phyloP scores from a whole-genome alignment of 2,888 invertebrate genomes.

The Lasiommata megera region DNA sequence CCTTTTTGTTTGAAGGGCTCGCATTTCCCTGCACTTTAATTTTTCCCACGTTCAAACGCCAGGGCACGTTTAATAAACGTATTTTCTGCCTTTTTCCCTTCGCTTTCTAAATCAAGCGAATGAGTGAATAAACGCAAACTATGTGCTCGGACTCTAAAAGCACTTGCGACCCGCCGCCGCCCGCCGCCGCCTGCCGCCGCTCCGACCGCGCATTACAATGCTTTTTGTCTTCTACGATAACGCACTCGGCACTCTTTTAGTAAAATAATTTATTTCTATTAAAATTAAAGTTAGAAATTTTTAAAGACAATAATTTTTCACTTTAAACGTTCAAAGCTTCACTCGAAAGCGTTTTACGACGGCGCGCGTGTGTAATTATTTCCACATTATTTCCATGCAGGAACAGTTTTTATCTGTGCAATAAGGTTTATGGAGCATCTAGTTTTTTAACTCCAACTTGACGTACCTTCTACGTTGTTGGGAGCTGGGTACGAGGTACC shows the following conservation, averaged over 20 bases:
- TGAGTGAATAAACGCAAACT: constrained; percentile 18
- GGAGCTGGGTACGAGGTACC: not conserved
- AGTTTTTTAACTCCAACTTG: not conserved
- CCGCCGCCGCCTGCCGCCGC: not conserved
- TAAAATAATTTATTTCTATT: constrained; percentile 19
- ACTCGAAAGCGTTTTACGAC: constrained; percentile 4
- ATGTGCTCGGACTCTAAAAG: constrained; percentile 13
- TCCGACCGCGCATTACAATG: constrained; percentile 5
- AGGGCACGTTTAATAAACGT: constrained; percentile 14
- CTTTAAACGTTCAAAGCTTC: constrained; percentile 12
- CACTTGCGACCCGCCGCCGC: not conserved
- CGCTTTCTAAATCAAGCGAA: constrained; percentile 15
- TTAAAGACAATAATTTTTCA: constrained; percentile 16
- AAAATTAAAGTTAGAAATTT: constrained; percentile 16
- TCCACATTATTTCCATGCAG: constrained; percentile 12
- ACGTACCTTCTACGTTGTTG: not conserved
- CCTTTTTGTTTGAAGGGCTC: not conserved
- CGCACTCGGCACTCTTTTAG: constrained; percentile 10
- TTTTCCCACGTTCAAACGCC: constrained; percentile 13
- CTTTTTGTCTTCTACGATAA: constrained; percentile 8
- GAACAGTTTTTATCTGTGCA: constrained; percentile 12
- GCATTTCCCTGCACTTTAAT: not conserved
- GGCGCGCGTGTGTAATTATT: not conserved
- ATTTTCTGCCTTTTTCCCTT: constrained; percentile 13
- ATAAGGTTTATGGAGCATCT: constrained; percentile 14